Conservation (phyloP, 2,113 vertebrate species). For the Dissostichus mawsoni region DNA sequence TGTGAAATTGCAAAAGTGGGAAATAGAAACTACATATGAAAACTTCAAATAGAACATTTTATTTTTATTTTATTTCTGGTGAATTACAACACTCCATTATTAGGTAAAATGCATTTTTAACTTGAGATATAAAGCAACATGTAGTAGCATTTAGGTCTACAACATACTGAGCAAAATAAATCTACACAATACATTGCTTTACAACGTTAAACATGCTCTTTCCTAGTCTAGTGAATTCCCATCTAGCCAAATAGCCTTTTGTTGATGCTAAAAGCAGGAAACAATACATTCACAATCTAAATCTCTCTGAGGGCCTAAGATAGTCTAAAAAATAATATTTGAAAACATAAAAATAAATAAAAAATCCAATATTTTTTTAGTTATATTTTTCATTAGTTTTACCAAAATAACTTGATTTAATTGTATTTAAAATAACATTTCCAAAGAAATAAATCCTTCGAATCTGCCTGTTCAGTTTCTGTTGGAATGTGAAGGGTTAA, state of each 20-base stretch:
- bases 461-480: no score
- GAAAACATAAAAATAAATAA: no score
- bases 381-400: no score
- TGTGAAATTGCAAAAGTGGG: neutral
- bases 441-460: no score
- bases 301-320: no score
- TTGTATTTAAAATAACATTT: no score
- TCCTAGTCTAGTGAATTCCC: neutral
- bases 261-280: neutral
- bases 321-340: no score
- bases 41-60: neutral
- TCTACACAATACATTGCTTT: neutral
- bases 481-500: no score
- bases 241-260: neutral
- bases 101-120: neutral
- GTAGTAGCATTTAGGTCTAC: neutral
- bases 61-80: neutral
- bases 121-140: neutral
- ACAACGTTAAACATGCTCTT: neutral
- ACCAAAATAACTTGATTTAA: no score
- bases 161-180: neutral
- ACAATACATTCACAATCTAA: neutral
- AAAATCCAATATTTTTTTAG: no score
- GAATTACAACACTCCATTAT: neutral
- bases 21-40: neutral